phyloP scores from a whole-genome alignment of 2,797 vertebrate genomes.

The Pipistrellus pipistrellus region DNA sequence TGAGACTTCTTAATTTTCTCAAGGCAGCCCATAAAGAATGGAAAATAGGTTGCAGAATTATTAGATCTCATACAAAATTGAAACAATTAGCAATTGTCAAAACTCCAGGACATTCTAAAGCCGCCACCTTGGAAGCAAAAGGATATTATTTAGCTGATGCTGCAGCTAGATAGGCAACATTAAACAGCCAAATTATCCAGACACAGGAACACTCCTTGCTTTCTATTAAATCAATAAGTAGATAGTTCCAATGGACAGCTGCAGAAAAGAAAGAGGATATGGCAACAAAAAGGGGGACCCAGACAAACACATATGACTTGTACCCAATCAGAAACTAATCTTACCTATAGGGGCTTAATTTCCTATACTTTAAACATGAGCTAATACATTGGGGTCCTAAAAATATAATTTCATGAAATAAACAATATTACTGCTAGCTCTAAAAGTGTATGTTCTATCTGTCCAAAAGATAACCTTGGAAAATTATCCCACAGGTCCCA shows the following conservation, averaged over 20 bases:
- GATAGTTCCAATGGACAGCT: background rate
- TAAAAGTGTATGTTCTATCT: background rate
- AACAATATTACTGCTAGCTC: background rate
- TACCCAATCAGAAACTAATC: background rate
- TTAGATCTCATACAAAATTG: background rate
- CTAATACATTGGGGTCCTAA: background rate
- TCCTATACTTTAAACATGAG: background rate
- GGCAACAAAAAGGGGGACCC: background rate
- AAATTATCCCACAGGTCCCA: background rate
- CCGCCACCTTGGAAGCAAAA: background rate
- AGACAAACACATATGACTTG: background rate
- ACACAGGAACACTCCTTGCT: background rate
- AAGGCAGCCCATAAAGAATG: background rate
- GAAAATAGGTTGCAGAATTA: background rate
- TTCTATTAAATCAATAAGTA: background rate
- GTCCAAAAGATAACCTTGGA: background rate
- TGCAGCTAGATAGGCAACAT: background rate
- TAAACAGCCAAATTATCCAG: background rate
- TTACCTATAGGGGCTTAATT: background rate
- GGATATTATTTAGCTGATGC: background rate
- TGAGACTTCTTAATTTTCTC: background rate
- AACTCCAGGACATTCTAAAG: background rate
- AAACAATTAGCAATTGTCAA: background rate
- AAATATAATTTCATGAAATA: background rate
- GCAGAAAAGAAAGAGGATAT: background rate